phyloP scores from a whole-genome alignment of 1,140 invertebrate species.

The Hydropsyche tenuis region DNA sequence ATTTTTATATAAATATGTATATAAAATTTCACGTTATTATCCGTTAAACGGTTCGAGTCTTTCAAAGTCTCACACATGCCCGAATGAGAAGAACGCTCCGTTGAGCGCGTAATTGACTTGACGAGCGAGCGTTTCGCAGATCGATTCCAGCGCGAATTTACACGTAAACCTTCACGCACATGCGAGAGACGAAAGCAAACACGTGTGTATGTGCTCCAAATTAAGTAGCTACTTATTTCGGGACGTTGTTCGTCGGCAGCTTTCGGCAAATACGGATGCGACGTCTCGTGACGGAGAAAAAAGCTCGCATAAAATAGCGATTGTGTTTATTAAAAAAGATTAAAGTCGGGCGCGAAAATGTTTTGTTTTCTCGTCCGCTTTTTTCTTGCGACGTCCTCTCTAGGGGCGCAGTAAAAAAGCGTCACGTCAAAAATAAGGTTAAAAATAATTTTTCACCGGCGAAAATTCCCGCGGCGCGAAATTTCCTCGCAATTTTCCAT shows the following conservation, averaged over 20 bases:
- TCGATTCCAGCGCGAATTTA: slow-evolving; percentile 20
- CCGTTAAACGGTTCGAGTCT: slow-evolving; percentile 39
- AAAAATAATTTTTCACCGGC: not conserved
- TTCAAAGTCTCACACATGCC: slow-evolving; percentile 35
- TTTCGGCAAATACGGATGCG: too few relatives aligned
- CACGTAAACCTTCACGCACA: not conserved
- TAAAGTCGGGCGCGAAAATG: too few relatives aligned
- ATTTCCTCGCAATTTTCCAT: slow-evolving; percentile 21
- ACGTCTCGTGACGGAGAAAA: too few relatives aligned
- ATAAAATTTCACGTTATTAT: slow-evolving; percentile 33
- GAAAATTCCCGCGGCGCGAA: not conserved
- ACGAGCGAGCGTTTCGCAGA: slow-evolving; percentile 30
- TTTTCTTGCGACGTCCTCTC: too few relatives aligned
- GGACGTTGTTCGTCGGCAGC: too few relatives aligned
- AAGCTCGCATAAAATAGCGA: too few relatives aligned
- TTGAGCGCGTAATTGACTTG: slow-evolving; percentile 43
- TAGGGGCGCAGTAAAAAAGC: too few relatives aligned
- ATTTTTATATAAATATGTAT: slow-evolving; percentile 20
- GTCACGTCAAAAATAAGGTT: not conserved
- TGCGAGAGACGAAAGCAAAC: too few relatives aligned
- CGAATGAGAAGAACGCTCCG: slow-evolving; percentile 40
- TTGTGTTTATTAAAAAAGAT: too few relatives aligned
- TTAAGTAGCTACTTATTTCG: too few relatives aligned
- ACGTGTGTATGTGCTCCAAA: too few relatives aligned
- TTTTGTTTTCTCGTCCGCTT: too few relatives aligned